Base-by-base conservation (phyloP, 1,140 invertebrate genomes). In the Solenopsis fugax region DNA sequence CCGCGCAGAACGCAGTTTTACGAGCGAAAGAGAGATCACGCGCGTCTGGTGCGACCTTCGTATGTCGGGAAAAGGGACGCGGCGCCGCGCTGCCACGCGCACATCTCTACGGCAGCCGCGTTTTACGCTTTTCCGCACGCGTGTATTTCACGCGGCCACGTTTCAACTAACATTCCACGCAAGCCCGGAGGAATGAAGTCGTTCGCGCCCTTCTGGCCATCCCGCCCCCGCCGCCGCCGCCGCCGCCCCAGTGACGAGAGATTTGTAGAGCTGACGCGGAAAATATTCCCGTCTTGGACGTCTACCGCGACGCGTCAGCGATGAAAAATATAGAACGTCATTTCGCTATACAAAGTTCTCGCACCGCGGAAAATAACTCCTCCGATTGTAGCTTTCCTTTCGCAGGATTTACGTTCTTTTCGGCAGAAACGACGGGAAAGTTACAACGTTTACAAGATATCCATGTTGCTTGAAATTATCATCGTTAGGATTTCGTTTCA, bases 111-210 rank as follows among this genome's bases (percentile, higher is more conserved):
- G n/a, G 76, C n/a, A n/a, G n/a, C n/a, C n/a, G n/a, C 58, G 58
- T 88, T 85, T 88, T 84, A 76, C 78, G 62, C 62, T 88, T 87
- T 60, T 87, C 64, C 76, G 50, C 64, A 65, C 80, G 54, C 54
- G 54, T 84, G 80, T 84, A 84, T 84, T 84, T 84, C 56, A 52
- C 76, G 41, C 81, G 50, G 54, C 54, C 58, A 84, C 90, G 91
- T 94, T 95, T 93, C 93, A 94, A 94, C 93, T 94, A 93, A 94
- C 91, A 94, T 94, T 95, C 94, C 94, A 80, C 45, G 92, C 92
- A 91, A 92, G 92, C 90, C 73, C 91, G 87, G 71, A 86, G 89
- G 90, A 94, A 94, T 92, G 91, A 93, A 94, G 92, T 92, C 87
- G 92, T 91, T 91, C 88, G 84, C 86, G 88, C 88, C 76, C 77